Conservation (phyloP, 1,140 invertebrate species). For the Zaprionus capensis region DNA sequence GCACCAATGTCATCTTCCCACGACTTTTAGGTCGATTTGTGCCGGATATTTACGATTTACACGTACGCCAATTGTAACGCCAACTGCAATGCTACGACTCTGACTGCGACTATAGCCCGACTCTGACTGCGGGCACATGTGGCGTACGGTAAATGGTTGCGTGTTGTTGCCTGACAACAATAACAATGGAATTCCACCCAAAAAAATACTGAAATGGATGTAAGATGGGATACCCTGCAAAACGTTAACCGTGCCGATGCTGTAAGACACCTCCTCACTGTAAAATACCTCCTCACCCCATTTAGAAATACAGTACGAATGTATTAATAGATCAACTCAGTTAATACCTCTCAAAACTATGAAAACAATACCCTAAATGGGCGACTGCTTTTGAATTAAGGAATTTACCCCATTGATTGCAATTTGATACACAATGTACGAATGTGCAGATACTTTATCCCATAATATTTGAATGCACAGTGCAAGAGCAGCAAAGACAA, state of each 20-base stretch:
- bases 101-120: slow-evolving; percentile 3
- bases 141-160: slow-evolving; percentile 62
- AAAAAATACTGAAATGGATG: background rate
- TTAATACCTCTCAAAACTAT: too few species aligned
- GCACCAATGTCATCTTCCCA: slow-evolving; percentile 25
- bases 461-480: background rate
- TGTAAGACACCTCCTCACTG: too few species aligned
- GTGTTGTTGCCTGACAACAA: slow-evolving; percentile 56
- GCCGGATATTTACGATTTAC: slow-evolving; percentile 79
- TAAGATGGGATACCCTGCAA: slow-evolving; percentile 9
- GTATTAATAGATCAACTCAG: too few species aligned
- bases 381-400: background rate
- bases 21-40: slow-evolving; percentile 64
- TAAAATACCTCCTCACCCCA: too few species aligned
- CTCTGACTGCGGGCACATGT: slow-evolving; percentile 20
- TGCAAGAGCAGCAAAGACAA: background rate
- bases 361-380: too few species aligned
- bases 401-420: background rate
- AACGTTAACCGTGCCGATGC: background rate
- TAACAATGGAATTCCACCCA: slow-evolving; percentile 26
- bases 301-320: too few species aligned
- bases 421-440: background rate
- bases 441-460: background rate
- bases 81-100: slow-evolving; percentile 34
- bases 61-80: slow-evolving; percentile 75